Percentiles rank a stretch among this genome's conserved stretches.
Conservation (phyloP, 2,888 invertebrate genomes). For the Xestobium rufovillosum region DNA sequence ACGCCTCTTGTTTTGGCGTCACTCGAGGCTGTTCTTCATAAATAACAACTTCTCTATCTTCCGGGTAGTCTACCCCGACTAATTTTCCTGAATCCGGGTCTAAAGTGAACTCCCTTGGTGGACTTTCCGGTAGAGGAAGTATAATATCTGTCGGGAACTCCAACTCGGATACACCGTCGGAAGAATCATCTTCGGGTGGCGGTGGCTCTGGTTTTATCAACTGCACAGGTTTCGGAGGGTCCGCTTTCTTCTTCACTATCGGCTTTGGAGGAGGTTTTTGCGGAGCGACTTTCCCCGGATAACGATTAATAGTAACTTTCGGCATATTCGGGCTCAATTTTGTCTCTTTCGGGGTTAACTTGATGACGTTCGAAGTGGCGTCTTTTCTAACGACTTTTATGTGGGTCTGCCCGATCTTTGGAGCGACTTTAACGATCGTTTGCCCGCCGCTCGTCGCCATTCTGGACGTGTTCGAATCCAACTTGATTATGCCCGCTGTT, state of each 20-base stretch:
- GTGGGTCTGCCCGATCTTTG: slow-evolving; percentile 46
- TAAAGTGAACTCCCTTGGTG: slow-evolving; percentile 60
- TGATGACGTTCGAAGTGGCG: slow-evolving; percentile 27
- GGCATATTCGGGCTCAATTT: slow-evolving; percentile 13
- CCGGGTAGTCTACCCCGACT: slow-evolving; percentile 25
- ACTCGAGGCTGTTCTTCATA: slow-evolving; percentile 31
- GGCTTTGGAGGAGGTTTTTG: slow-evolving; percentile 11
- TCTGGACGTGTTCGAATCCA: slow-evolving; percentile 49
- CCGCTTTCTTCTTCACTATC: slow-evolving; percentile 21
- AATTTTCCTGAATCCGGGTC: slow-evolving; percentile 60
- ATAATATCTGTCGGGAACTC: slow-evolving; percentile 54
- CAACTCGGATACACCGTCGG: slow-evolving; percentile 56
- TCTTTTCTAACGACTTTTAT: slow-evolving; percentile 43
- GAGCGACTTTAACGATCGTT: slow-evolving; percentile 43
- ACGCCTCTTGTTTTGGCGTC: slow-evolving; percentile 17
- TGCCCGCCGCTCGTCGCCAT: slow-evolving; percentile 39
- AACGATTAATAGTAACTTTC: too few species aligned
- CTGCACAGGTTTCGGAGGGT: slow-evolving; percentile 15
- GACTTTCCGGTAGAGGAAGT: slow-evolving; percentile 53
- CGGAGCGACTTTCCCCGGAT: too few species aligned
- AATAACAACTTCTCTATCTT: slow-evolving; percentile 21
- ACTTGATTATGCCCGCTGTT: slow-evolving; percentile 66
- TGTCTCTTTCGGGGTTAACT: slow-evolving; percentile 23
- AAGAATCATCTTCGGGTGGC: slow-evolving; percentile 38
- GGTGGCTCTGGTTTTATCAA: slow-evolving; percentile 8